Conservation (phyloP, 2,888 invertebrate species). For the Seira musarum region DNA sequence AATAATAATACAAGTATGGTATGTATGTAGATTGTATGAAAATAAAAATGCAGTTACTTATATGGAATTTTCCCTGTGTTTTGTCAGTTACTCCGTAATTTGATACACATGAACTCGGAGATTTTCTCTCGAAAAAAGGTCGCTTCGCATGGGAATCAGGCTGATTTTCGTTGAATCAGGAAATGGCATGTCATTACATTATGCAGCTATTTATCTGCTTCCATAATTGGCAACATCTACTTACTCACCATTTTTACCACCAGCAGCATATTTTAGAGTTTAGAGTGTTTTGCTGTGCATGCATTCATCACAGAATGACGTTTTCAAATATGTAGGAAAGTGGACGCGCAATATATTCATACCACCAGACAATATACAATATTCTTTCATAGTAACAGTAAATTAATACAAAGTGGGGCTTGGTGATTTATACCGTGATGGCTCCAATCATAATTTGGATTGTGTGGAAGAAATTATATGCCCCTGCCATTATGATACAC, state of each 20-base stretch:
- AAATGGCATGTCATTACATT: slow-evolving; percentile 55
- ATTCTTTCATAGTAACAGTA: not conserved
- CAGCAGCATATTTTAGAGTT: not conserved
- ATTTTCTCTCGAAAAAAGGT: slow-evolving; percentile 49
- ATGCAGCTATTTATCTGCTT: slow-evolving; percentile 54
- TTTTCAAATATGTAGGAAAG: not conserved
- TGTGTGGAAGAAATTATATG: too few species aligned
- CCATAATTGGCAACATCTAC: slow-evolving; percentile 52
- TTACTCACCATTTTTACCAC: slow-evolving; percentile 25
- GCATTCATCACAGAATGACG: not conserved
- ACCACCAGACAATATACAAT: not conserved
- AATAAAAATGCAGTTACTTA: slow-evolving; percentile 51
- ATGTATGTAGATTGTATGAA: not conserved
- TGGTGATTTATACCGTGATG: not conserved
- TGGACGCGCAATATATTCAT: too few species aligned
- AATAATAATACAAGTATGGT: too few species aligned
- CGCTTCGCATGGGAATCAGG: slow-evolving; percentile 50
- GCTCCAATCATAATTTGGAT: not conserved
- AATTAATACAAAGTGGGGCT: not conserved
- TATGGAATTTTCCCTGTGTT: slow-evolving; percentile 29
- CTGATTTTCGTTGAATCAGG: slow-evolving; percentile 57
- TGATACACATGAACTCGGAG: slow-evolving; percentile 43
- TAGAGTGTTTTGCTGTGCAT: too few species aligned
- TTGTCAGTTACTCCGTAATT: slow-evolving; percentile 14
- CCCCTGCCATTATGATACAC: not conserved